Evolutionary conservation across 2,888 invertebrate genomes (phyloP), one percentile per base, ranked within the genome.

Genomic region (Leucania comma): DNA sequence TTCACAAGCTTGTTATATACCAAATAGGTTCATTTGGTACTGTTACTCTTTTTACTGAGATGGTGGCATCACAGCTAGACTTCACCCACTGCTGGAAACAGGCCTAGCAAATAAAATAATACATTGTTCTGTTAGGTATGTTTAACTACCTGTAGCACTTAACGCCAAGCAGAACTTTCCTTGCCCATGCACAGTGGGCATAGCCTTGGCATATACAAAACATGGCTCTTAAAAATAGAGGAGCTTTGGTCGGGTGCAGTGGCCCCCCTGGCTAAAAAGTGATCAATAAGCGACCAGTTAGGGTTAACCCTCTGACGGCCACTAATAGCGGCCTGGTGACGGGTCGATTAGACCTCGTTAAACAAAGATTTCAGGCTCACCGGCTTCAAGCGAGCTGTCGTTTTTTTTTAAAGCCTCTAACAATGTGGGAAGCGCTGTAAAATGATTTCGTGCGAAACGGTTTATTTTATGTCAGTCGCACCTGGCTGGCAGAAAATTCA

Each of bases 261-360:
- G 1, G 26, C 56, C 64, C 29, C 24, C 12, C 22, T 59, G 59
- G 24, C 50, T 51, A 64, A 68, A 72, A 64, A 60, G 62, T 75
- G 74, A 79, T 84, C 81, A 64, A 76, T 78, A 68, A 48, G 59
- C 76, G 79, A 71, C 71, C 64, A 64, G 54, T 61, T 66, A 56
- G 73, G 75, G 73, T 75, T 75, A 82, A 80, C 85, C 83, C 80
- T 72, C 56, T 48, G 32, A 78, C 78, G 62, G 72, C 68, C 67
- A 60, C 68, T 67, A 73, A 84, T 75, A 61, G 76, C 61, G 29
- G 35, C 24, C 48, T 69, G 74, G 67, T 80, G 59, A 63, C 54
- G 75, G 78, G 68, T 78, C 83, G 71, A 81, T 87, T 80, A 83
- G 72, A 74, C 74, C 81, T 77, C 71, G 74, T 79, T 83, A 81